Evolutionary conservation across 2,797 vertebrate genomes (phyloP), one percentile per base, ranked within the genome.

Genomic region (Pipistrellus nathusii): DNA sequence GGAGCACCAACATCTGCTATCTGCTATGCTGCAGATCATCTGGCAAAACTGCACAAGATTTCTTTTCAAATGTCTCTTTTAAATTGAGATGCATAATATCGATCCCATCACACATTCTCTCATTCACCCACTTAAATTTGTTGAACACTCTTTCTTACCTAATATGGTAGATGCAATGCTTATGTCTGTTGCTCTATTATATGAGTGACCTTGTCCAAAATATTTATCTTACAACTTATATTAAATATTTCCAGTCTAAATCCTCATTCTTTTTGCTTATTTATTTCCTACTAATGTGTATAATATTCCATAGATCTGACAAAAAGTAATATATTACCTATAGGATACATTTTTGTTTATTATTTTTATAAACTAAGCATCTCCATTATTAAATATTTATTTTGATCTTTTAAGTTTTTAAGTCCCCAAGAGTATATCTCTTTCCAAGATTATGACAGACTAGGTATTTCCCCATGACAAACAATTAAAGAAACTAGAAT

Each of bases 361-460:
- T 53, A 30, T 41, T 71, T 94, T 78, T 84, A 27, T 80, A 32
- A 85, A 68, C 46, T 25, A 84, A 68, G 1, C 5, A 83, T 78
- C 41, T 20, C 20, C 11, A 35, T 80, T 55, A 88, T 85, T 93
- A 90, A 64, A 72, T 86, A 77, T 72, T 90, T 73, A 6, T 94
- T 93, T 57, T 57, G 5, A 71, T 91, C 53, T 66, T 84, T 68
- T 51, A 92, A 51, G 13, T 55, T 90, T 82, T 32, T 55, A 91
- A 72, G 20, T 1, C 55, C 14, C 32, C 57, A 38, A 10, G 18
- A 80, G 46, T 68, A 80, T 53, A 27, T 62, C 12, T 59, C 25
- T 59, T 81, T 83, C 38, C 48, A 46, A 10, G 27, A 80, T 68
- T 66, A 73, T 59, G 23, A 66, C 8, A 84, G 12, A 91, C 15